phyloP scores from a whole-genome alignment of 2,797 vertebrate genomes.

The Heliangelus exortis region DNA sequence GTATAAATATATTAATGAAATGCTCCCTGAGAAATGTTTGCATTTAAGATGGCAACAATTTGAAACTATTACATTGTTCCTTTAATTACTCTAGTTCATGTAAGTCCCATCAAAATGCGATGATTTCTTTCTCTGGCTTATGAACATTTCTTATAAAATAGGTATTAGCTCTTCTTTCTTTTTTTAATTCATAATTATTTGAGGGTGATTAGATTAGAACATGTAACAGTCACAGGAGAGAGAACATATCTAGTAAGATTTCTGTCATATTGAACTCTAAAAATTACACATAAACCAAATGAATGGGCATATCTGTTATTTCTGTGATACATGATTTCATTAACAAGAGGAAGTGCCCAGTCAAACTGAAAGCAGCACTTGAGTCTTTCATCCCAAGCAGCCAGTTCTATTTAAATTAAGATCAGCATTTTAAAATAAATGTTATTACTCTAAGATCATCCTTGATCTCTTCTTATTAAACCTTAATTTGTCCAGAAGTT shows the following conservation, averaged over 20 bases:
- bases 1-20: constrained; percentile 66
- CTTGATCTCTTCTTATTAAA: not conserved
- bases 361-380: constrained; percentile 56
- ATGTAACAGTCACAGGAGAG: not conserved
- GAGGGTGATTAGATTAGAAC: not conserved
- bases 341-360: constrained; percentile 46
- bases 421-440: constrained; percentile 8
- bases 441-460: not conserved
- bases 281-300: not conserved
- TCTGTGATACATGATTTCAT: constrained; percentile 40
- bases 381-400: constrained; percentile 22
- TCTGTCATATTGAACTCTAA: not conserved
- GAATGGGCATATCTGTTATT: constrained; percentile 27
- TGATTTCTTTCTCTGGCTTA: not conserved
- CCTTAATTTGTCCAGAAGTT: not conserved
- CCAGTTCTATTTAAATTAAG: constrained; percentile 29
- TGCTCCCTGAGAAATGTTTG: constrained; percentile 50
- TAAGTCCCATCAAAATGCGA: constrained; percentile 4
- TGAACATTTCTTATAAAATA: not conserved
- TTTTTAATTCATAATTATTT: constrained; percentile 18
- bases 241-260: not conserved
- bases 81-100: constrained; percentile 33
- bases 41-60: constrained; percentile 36
- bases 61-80: constrained; percentile 18
- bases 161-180: not conserved